Conservation (phyloP, 64 coral and sea anemone species). For the Orbicella faveolata region DNA sequence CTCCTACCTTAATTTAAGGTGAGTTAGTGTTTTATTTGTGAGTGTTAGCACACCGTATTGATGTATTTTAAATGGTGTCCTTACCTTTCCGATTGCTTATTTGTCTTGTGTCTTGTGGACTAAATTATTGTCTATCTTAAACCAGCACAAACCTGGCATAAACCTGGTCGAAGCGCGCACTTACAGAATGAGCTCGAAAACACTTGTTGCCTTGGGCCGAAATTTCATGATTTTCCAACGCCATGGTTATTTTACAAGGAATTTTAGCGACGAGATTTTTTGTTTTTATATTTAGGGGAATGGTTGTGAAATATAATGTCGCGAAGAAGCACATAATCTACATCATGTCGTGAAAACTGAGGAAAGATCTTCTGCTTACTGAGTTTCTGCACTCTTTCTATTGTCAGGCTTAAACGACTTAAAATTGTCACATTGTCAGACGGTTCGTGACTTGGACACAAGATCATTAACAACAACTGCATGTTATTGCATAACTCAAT, state of each 20-base stretch:
- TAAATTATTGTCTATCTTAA: background rate
- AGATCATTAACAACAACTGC: background rate
- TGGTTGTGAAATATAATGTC: background rate
- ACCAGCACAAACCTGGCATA: background rate
- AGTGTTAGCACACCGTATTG: background rate
- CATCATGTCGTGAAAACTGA: no score
- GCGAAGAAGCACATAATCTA: background rate
- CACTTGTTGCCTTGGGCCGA: background rate
- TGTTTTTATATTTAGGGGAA: background rate
- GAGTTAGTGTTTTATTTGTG: background rate
- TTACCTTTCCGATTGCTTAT: background rate
- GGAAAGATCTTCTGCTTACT: no score
- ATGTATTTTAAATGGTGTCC: background rate
- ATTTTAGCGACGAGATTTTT: background rate
- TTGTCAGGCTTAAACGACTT: no score
- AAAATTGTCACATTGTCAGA: background rate
- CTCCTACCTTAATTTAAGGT: slow-evolving; percentile 6
- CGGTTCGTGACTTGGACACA: background rate
- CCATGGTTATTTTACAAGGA: background rate
- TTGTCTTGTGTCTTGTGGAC: background rate
- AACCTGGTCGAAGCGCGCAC: background rate
- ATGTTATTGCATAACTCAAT: background rate
- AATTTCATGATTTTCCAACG: background rate
- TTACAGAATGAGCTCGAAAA: background rate
- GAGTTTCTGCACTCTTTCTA: no score